Evolutionary conservation across 2,888 invertebrate species (phyloP).

Genomic region (Netelia inedita): DNA sequence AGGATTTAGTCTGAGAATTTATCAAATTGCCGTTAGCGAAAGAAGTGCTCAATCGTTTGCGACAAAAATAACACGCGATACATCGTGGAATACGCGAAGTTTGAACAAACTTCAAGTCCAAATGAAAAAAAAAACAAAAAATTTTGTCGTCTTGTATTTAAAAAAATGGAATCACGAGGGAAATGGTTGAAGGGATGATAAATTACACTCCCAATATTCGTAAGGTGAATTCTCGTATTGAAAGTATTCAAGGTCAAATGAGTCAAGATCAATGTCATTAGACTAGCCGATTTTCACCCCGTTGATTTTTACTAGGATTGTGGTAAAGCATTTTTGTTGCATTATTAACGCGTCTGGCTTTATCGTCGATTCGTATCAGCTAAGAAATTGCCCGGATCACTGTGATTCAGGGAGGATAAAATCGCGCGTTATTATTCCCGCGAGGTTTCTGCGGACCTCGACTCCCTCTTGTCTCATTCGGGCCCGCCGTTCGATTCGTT

Average conservation of each 20-base stretch:
- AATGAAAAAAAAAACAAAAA: neutral
- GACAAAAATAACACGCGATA: neutral
- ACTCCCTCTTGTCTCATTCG: conserved; percentile 13
- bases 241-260: no score
- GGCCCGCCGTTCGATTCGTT: neutral
- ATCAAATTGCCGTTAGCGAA: neutral
- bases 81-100: neutral
- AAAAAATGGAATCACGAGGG: neutral
- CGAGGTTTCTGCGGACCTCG: neutral
- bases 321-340: neutral
- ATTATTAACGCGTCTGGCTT: neutral
- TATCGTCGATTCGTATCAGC: neutral
- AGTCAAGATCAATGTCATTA: no score
- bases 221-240: neutral
- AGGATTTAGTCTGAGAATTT: neutral
- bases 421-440: conserved; percentile 33
- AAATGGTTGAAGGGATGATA: neutral
- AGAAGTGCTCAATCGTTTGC: neutral
- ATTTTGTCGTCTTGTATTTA: neutral
- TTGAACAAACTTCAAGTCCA: neutral
- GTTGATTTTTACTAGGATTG: neutral
- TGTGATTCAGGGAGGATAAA: neutral
- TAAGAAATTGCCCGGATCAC: conserved; percentile 16
- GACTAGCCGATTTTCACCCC: neutral
- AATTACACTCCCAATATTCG: neutral